Conservation (phyloP, 2,888 invertebrate genomes). For the Drosophila ezoana region DNA sequence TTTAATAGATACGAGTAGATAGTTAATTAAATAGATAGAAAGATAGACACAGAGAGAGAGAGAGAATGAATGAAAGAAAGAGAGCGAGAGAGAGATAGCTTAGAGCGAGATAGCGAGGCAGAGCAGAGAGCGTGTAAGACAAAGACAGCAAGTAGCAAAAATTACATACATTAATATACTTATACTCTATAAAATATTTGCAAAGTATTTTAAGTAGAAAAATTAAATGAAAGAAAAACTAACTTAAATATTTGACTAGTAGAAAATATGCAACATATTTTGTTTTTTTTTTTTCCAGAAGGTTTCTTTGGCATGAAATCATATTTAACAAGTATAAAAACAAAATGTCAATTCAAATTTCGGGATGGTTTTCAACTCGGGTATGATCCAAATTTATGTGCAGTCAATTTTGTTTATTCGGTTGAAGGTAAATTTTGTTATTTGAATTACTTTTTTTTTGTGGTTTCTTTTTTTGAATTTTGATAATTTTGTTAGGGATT, state of each 20-base stretch:
- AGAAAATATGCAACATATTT: conserved; percentile 41
- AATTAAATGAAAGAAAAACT: conserved; percentile 25
- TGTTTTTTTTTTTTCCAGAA: conserved; percentile 10
- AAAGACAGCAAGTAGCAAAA: conserved; percentile 56
- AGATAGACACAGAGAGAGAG: conserved; percentile 28
- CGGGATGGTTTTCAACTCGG: conserved; percentile 34
- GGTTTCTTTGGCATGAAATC: conserved; percentile 15
- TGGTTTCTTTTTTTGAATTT: conserved; percentile 18
- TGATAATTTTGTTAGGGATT: conserved; percentile 40
- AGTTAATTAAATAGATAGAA: conserved; percentile 41
- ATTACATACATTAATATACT: conserved; percentile 42
- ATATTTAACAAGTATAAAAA: conserved; percentile 22
- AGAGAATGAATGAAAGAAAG: conserved; percentile 20
- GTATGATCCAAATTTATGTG: conserved; percentile 60
- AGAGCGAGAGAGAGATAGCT: conserved; percentile 31
- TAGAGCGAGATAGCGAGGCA: conserved; percentile 41
- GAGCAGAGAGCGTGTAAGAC: conserved; percentile 44
- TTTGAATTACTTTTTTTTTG: background rate
- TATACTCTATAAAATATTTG: conserved; percentile 28
- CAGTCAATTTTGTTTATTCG: conserved; percentile 40
- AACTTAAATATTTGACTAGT: conserved; percentile 44
- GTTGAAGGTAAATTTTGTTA: conserved; percentile 15
- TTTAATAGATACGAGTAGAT: conserved; percentile 53
- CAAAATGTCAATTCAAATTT: conserved; percentile 28
- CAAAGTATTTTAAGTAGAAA: conserved; percentile 20